Base-by-base conservation (phyloP, 2,888 invertebrate genomes). In the Orgyia antiqua region DNA sequence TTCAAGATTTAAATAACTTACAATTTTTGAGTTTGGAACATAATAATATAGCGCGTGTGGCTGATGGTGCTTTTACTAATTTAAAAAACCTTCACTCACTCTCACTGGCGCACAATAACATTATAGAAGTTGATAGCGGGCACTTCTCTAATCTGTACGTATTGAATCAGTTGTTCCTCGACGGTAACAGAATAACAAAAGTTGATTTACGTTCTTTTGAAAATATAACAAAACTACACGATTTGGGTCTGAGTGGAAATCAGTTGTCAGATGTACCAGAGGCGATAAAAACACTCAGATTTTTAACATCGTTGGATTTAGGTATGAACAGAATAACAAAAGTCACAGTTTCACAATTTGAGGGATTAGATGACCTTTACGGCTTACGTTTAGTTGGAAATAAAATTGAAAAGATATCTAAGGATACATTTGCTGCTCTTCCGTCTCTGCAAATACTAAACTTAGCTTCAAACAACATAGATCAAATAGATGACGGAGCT, bases 311-410 rank as follows among this genome's bases (percentile, higher is more conserved):
- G 13, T 83, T 96, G 38, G 94, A 95, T 77, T 87, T 96, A 52
- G 94, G 94, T 27, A 93, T 94, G 79, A 96, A 96, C 77, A 88
- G 89, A 60, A 92, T 96, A 61, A 89, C 90, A 45, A 87, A 87
- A 46, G 88, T 96, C 33, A 89, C 88, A 35, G 91, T 92, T 61
- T 87, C 90, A 36, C 91, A 93, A 29, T 93, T 95, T 56, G 88
- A 89, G 60, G 93, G 93, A 3, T 78, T 95, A 45, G 89, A 90
- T 58, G 90, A 92, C 53, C 87, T 96, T 24, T 91, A 91, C 58
- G 92, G 93, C 9, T 77, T 96, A 34, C 88, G 94, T 27, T 76
- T 96, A 31, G 93, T 94, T 28, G 93, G 93, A 63, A 96, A 96
- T 78, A 91, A 91, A 70, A 90, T 93, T 44, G 90, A 90, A 63